Conservation (phyloP, 2,113 vertebrate genomes). For the Acinonyx jubatus region DNA sequence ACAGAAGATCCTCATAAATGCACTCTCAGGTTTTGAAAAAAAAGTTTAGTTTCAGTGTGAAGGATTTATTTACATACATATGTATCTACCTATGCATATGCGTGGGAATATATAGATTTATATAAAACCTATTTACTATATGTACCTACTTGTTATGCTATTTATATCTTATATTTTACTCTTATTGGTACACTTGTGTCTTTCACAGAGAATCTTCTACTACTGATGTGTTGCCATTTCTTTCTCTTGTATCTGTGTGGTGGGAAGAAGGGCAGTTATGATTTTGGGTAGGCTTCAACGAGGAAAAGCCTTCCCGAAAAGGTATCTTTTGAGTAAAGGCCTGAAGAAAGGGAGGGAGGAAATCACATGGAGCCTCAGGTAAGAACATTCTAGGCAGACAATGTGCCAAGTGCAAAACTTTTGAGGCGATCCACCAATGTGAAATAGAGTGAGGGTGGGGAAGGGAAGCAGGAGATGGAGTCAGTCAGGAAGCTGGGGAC, state of each 20-base stretch:
- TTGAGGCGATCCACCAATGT: background rate
- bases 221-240: background rate
- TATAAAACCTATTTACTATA: background rate
- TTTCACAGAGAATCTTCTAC: background rate
- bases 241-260: background rate
- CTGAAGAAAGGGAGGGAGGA: background rate
- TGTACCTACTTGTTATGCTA: background rate
- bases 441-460: background rate
- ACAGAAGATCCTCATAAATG: background rate
- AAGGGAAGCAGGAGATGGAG: background rate
- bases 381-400: background rate
- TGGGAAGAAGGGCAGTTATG: background rate
- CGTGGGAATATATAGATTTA: background rate
- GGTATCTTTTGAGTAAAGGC: background rate
- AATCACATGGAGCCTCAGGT: accelerated
- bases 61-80: background rate
- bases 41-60: background rate
- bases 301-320: background rate
- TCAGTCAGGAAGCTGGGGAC: background rate
- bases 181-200: background rate
- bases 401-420: background rate
- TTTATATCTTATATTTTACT: background rate
- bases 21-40: background rate
- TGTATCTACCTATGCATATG: background rate
- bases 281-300: background rate